Conservation (phyloP, 2,797 vertebrate genomes). For the Lepilemur septentrionalis region DNA sequence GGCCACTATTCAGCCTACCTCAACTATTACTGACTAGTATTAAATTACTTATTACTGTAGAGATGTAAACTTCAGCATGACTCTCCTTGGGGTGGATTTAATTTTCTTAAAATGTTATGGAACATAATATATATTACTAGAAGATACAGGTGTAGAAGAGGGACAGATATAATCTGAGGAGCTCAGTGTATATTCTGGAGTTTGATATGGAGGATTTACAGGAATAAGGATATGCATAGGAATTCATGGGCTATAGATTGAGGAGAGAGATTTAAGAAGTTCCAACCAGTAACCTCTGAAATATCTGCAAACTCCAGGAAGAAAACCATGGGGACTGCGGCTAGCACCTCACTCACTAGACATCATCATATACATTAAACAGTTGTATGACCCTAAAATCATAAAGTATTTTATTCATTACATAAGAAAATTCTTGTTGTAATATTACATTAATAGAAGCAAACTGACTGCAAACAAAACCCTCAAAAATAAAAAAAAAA, state of each 20-base stretch:
- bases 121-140: background rate
- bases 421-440: background rate
- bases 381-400: background rate
- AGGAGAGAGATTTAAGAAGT: background rate
- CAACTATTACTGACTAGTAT: background rate
- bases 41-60: background rate
- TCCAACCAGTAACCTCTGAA: background rate
- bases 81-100: background rate
- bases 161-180: background rate
- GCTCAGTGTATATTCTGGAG: background rate
- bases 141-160: background rate
- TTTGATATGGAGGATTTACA: background rate
- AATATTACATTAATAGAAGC: background rate
- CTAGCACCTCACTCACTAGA: background rate
- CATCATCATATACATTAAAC: background rate
- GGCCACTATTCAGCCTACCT: background rate
- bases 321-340: background rate
- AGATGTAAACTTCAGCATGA: background rate
- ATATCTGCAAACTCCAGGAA: background rate
- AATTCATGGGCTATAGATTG: background rate
- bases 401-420: background rate
- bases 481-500: background rate
- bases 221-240: background rate
- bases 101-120: background rate
- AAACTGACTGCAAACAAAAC: background rate